phyloP scores from a whole-genome alignment of 2,113 vertebrate species.

The Eulemur macaco region DNA sequence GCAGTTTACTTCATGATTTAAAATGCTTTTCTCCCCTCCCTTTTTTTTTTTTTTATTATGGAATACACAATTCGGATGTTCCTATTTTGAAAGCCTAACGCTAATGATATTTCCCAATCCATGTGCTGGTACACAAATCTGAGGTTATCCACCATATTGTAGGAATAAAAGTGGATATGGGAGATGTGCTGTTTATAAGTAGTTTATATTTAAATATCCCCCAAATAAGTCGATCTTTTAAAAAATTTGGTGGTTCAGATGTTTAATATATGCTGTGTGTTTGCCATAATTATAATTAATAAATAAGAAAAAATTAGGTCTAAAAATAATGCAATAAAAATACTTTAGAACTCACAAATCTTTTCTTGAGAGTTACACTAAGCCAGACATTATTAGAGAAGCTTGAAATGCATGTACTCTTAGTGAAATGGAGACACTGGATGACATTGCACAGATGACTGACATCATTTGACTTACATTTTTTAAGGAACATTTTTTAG shows the following conservation, averaged over 20 bases:
- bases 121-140: not conserved
- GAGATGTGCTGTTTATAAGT: not conserved
- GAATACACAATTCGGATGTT: constrained; percentile 64
- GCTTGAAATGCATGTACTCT: not conserved
- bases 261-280: constrained; percentile 19
- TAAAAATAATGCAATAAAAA: not conserved
- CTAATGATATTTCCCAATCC: not conserved
- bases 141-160: not conserved
- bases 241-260: constrained; percentile 33
- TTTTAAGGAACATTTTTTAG: not conserved
- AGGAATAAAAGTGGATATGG: not conserved
- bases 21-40: not conserved
- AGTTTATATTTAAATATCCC: not conserved
- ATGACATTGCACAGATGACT: not conserved
- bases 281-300: not conserved
- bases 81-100: constrained; percentile 8
- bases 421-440: not conserved
- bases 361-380: not conserved
- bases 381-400: not conserved
- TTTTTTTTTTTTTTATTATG: not conserved
- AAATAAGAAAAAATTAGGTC: not conserved
- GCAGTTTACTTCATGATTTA: constrained; percentile 55
- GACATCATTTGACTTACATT: not conserved
- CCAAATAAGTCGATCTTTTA: not conserved
- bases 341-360: not conserved